Evolutionary conservation across 2,113 vertebrate genomes (phyloP).

Genomic region (Nyctibius bracteatus): DNA sequence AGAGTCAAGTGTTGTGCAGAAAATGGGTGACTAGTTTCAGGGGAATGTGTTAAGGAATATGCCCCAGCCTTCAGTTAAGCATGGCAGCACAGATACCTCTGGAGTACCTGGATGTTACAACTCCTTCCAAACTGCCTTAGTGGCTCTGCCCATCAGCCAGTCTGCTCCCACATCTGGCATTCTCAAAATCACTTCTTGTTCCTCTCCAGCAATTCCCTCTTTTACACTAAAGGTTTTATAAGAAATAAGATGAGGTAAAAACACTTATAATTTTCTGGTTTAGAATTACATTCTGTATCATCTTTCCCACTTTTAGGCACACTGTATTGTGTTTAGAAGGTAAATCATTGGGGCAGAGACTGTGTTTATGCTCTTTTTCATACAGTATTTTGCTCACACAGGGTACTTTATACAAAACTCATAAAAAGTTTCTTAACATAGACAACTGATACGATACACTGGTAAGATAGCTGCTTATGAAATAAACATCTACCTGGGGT

Average conservation of each 20-base stretch:
- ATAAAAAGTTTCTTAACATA: not conserved
- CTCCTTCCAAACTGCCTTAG: not conserved
- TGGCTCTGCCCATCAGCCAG: accelerated
- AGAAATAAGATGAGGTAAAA: not conserved
- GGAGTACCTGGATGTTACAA: accelerated
- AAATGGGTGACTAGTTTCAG: not conserved
- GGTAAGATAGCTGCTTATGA: not conserved
- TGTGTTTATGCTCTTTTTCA: not conserved
- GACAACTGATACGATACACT: accelerated
- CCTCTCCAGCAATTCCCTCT: not conserved
- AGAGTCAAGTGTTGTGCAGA: not conserved
- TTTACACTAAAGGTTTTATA: not conserved
- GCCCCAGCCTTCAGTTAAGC: not conserved
- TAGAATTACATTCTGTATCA: not conserved
- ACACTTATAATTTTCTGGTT: not conserved
- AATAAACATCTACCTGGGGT: not conserved
- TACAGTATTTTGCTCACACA: not conserved
- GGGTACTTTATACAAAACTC: not conserved
- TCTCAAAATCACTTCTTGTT: not conserved
- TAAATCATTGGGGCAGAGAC: not conserved
- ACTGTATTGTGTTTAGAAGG: not conserved
- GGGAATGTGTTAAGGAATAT: not conserved
- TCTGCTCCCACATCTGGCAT: not conserved
- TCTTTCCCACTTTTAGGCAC: not conserved
- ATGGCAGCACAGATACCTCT: not conserved